Conservation (phyloP, 2,113 vertebrate species). For the Crocuta crocuta region DNA sequence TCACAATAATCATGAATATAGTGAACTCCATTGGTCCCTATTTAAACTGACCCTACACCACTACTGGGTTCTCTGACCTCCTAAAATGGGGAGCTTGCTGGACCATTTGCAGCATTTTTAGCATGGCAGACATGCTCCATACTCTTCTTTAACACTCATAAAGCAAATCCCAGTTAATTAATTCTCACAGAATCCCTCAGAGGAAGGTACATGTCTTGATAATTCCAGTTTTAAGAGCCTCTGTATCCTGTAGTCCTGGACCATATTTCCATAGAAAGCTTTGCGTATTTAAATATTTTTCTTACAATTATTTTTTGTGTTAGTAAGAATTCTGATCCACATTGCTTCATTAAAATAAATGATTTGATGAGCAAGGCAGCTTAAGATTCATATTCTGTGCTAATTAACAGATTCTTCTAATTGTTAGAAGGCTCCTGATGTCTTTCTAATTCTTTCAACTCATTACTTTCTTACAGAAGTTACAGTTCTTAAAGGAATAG, state of each 20-base stretch:
- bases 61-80: neutral
- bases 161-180: slow-evolving; percentile 11
- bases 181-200: neutral
- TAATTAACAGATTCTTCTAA: slow-evolving; percentile 84
- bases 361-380: slow-evolving; percentile 74
- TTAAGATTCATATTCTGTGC: slow-evolving; percentile 79
- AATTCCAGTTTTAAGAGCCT: slow-evolving; percentile 36
- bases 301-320: slow-evolving; percentile 69
- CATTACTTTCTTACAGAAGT: slow-evolving; percentile 81
- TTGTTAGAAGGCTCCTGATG: slow-evolving; percentile 81
- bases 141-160: neutral
- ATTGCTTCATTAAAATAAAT: slow-evolving; percentile 82
- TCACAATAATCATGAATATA: neutral
- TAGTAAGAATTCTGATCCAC: slow-evolving; percentile 73
- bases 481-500: slow-evolving; percentile 82
- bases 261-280: neutral
- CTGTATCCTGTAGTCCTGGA: neutral
- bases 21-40: neutral
- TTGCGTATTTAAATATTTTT: slow-evolving; percentile 71
- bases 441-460: slow-evolving; percentile 78
- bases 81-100: neutral
- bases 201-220: neutral
- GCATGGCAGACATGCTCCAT: neutral
- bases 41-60: neutral
- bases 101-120: neutral